Evolutionary conservation across 2,797 vertebrate species (phyloP).

Genomic region (Diplodus sargus): DNA sequence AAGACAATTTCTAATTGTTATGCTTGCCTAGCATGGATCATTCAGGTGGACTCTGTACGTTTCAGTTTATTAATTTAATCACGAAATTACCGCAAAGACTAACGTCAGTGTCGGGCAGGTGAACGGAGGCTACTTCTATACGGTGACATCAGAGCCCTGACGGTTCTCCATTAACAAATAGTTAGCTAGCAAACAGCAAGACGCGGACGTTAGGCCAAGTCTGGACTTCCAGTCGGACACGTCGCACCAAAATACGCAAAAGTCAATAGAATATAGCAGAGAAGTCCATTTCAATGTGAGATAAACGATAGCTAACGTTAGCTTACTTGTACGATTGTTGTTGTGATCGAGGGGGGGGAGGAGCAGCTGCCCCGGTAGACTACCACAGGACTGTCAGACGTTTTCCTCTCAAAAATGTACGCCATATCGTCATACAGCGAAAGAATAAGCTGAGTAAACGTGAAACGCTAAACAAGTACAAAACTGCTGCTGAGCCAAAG

Average conservation of each 20-base stretch:
- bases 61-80: not conserved
- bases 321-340: slow-evolving; percentile 63
- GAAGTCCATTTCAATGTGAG: not conserved
- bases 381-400: slow-evolving; percentile 69
- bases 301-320: slow-evolving; percentile 45
- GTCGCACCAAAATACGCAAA: not conserved
- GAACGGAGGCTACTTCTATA: slow-evolving; percentile 35
- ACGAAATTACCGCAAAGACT: not conserved
- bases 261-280: no score
- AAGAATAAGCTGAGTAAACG: slow-evolving; percentile 30
- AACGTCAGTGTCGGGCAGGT: slow-evolving; percentile 41
- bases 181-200: slow-evolving; percentile 44
- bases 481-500: not conserved
- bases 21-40: not conserved
- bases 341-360: slow-evolving; percentile 80
- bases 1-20: not conserved
- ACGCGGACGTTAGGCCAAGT: slow-evolving; percentile 42
- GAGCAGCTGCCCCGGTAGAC: slow-evolving; percentile 72
- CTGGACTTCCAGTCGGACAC: slow-evolving; percentile 15
- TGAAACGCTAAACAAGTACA: not conserved
- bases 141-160: slow-evolving; percentile 55
- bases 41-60: fast-evolving
- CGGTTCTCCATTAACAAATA: slow-evolving; percentile 33
- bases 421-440: slow-evolving; percentile 75
- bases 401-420: slow-evolving; percentile 77